Conservation (phyloP, 2,888 invertebrate genomes). For the Watsonalla binaria region DNA sequence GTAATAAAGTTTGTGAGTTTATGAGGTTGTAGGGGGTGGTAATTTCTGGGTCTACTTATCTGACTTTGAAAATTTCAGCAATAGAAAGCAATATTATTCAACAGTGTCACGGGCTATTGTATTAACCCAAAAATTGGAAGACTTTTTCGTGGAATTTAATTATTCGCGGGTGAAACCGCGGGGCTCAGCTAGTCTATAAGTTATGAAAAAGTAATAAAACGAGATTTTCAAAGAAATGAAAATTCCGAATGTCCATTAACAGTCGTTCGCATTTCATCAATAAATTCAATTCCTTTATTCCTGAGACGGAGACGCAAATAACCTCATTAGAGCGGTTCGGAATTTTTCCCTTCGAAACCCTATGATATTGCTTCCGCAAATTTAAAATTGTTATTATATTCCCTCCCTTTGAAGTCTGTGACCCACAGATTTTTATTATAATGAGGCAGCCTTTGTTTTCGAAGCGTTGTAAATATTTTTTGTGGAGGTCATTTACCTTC, state of each 20-base stretch:
- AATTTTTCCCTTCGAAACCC: slow-evolving; percentile 35
- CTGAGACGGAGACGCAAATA: slow-evolving; percentile 48
- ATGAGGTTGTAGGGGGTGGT: too few species aligned
- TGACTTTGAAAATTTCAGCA: too few species aligned
- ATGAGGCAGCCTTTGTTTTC: not conserved
- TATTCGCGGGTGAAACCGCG: slow-evolving; percentile 7
- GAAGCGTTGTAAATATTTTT: not conserved
- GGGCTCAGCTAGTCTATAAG: slow-evolving; percentile 20
- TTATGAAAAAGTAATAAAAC: not conserved
- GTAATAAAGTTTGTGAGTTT: too few species aligned
- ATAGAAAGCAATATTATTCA: too few species aligned
- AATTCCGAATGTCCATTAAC: not conserved
- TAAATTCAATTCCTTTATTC: slow-evolving; percentile 8
- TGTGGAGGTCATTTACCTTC: not conserved
- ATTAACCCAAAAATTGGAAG: too few species aligned
- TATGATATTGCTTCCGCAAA: slow-evolving; percentile 2
- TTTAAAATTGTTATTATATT: slow-evolving; percentile 6
- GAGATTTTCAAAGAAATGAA: not conserved
- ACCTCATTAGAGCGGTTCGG: slow-evolving; percentile 49
- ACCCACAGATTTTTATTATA: not conserved
- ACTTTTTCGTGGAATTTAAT: too few species aligned
- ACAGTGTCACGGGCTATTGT: too few species aligned
- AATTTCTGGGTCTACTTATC: too few species aligned
- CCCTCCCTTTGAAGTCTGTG: not conserved
- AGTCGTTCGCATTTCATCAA: not conserved